A percentile compares a stretch with the other conserved stretches of the same genome.
These are phyloP conservation scores for Drosophila longiperda DNA, from an alignment of 2,888 invertebrate genomes.

Conservation along the genomic window DNA sequence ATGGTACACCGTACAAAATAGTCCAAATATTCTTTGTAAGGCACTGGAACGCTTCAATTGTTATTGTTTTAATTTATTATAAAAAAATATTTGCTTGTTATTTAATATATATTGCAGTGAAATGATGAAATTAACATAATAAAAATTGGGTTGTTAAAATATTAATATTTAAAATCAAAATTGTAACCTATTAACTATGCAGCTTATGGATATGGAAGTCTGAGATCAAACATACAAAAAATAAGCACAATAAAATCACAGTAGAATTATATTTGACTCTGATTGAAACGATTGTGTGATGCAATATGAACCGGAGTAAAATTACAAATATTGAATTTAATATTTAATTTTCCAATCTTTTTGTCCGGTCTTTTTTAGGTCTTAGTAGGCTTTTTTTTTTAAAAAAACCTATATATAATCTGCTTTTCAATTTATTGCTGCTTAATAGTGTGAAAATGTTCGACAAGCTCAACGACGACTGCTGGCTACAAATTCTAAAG, in stretches of 20 bases:
- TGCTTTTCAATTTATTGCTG: neutral
- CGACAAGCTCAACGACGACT: constrained; percentile 54
- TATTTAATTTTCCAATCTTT: neutral
- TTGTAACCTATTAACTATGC: neutral
- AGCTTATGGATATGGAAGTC: neutral
- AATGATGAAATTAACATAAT: too few species aligned
- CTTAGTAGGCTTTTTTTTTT: constrained; percentile 14
- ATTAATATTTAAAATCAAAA: too few species aligned
- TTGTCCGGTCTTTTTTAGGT: neutral
- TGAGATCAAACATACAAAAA: neutral
- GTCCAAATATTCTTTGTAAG: neutral
- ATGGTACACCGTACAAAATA: neutral
- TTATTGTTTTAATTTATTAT: neutral
- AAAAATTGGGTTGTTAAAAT: too few species aligned
- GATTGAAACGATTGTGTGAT: neutral
- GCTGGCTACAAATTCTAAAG: constrained; percentile 49
- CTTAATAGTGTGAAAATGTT: constrained; percentile 24
- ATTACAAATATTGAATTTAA: neutral
- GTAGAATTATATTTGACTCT: constrained; percentile 2
- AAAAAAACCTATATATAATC: too few species aligned
- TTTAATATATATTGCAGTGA: too few species aligned
- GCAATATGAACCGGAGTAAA: neutral
- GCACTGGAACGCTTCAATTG: neutral
- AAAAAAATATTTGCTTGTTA: too few species aligned
- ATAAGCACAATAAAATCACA: neutral